Evolutionary conservation across 2,888 invertebrate genomes (phyloP), one percentile per base, ranked within the genome.

Genomic region (Agrypnus murinus): DNA sequence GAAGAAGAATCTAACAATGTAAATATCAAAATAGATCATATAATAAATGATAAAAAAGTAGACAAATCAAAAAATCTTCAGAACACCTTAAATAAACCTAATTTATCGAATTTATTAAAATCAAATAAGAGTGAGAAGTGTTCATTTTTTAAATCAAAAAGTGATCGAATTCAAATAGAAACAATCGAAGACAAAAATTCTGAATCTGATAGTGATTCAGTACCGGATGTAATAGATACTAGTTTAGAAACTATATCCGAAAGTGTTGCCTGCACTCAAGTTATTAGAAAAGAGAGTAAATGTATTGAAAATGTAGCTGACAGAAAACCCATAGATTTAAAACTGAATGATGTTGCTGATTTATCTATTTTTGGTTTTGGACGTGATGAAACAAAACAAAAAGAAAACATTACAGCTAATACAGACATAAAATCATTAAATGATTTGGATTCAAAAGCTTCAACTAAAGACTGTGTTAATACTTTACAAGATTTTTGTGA

Each of bases 361-460:
- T 69, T 80, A 48, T 78, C 78, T 6, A 53, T 74, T 25, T 80
- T 79, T 73, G 79, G 78, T 32, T 71, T 79, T 58, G 43, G 59
- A 5, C 17, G 45, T 50, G 17, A 31, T 45, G 19, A 36, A 55
- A 10, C 14, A 32, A n/a, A n/a, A n/a, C n/a, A n/a, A n/a, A n/a
- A n/a, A n/a, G n/a, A n/a, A n/a, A n/a, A n/a, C n/a, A n/a, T n/a
- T n/a, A n/a, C n/a, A n/a, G n/a, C n/a, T n/a, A n/a, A n/a, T n/a
- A n/a, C n/a, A n/a, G n/a, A n/a, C n/a, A n/a, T n/a, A 25, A 25
- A 25, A 25, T 25, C 25, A 25, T 3, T 25, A 25, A 25, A 25
- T n/a, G n/a, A n/a, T n/a, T n/a, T n/a, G n/a, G n/a, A n/a, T 25
- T 25, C 25, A 2, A 34, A 48, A 9, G 2, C 9, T 4, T 34